Percentiles rank a stretch among this genome's conserved stretches.
Evolutionary conservation across 2,797 vertebrate genomes (phyloP).

Genomic region (Lagocephalus sceleratus): DNA sequence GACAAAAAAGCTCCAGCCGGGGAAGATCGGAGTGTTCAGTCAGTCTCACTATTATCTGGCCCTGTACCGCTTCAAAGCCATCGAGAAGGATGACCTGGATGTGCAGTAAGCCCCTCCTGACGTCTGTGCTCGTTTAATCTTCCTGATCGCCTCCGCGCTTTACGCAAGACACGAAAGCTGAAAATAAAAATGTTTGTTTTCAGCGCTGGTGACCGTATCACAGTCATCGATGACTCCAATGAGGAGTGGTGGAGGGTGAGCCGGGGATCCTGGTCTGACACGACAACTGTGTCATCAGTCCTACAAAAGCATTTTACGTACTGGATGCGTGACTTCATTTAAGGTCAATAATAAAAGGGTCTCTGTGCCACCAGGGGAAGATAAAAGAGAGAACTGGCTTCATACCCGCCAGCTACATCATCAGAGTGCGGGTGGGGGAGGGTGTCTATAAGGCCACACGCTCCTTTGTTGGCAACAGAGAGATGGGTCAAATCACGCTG

Average conservation of each 20-base stretch:
- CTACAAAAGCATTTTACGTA: too few relatives aligned
- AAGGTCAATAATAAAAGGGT: background rate
- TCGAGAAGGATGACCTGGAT: constrained; percentile 92
- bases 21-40: constrained; percentile 77
- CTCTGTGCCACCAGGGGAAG: constrained; percentile 75
- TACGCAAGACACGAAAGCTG: background rate
- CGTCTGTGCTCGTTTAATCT: background rate
- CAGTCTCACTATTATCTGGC: constrained; percentile 92
- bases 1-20: constrained; percentile 84
- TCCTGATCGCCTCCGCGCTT: background rate
- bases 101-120: constrained; percentile 86
- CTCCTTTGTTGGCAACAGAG: constrained; percentile 90
- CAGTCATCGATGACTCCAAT: constrained; percentile 92
- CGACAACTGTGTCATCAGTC: too few relatives aligned
- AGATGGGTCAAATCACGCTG: constrained; percentile 92
- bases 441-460: constrained; percentile 85
- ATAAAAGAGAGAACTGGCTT: constrained; percentile 83
- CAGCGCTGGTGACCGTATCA: constrained; percentile 90
- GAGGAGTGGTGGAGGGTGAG: constrained; percentile 95
- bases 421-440: constrained; percentile 86
- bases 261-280: background rate
- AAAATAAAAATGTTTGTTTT: constrained; percentile 4
- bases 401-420: constrained; percentile 87
- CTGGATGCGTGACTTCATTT: background rate
- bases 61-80: constrained; percentile 90